phyloP scores from a whole-genome alignment of 2,797 vertebrate species.

The Smutsia gigantea region DNA sequence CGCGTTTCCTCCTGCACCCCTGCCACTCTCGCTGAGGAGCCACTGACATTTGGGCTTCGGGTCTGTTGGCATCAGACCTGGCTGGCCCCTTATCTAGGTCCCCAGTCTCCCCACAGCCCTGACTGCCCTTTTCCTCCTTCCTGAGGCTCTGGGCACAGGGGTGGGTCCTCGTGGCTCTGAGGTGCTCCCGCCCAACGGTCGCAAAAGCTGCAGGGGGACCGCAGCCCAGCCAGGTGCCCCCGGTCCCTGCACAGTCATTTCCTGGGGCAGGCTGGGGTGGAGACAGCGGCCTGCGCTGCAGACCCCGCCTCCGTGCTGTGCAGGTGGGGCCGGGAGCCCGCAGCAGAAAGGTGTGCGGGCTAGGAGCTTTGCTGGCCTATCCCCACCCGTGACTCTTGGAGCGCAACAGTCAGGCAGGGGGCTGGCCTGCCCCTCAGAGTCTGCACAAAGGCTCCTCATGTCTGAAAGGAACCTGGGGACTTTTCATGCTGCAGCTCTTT shows the following conservation, averaged over 20 bases:
- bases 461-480: neutral
- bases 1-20: fast-evolving
- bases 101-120: neutral
- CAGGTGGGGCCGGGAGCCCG: neutral
- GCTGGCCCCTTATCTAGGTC: neutral
- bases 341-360: no score
- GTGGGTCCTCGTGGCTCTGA: neutral
- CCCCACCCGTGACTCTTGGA: neutral
- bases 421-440: neutral
- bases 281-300: no score
- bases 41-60: neutral
- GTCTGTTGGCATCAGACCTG: neutral
- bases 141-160: neutral
- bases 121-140: fast-evolving
- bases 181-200: neutral
- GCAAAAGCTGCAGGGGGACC: neutral
- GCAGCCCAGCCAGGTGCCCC: neutral
- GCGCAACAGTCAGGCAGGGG: neutral
- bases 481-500: fast-evolving
- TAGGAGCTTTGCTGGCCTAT: no score
- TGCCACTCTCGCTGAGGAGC: neutral
- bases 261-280: neutral
- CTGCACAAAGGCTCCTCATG: neutral
- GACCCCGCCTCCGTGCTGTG: no score
- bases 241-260: neutral